Conservation (phyloP, 1,140 invertebrate genomes). For the Brachionus sp. region DNA sequence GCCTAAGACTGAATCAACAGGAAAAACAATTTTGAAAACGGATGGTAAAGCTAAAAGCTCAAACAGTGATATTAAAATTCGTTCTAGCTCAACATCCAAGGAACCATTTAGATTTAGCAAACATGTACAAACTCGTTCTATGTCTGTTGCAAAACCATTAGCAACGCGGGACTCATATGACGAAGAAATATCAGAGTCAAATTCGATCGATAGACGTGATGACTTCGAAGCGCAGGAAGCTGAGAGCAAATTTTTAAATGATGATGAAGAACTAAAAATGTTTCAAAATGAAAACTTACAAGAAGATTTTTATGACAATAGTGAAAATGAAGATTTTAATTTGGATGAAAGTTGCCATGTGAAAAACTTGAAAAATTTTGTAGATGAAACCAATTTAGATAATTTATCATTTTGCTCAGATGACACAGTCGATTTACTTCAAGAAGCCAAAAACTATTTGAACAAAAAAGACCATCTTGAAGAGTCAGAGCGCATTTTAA, state of each 20-base stretch:
- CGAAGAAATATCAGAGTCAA: not conserved
- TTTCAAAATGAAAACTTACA: not conserved
- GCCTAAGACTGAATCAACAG: not conserved
- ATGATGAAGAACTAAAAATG: not conserved
- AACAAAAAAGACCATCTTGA: not conserved
- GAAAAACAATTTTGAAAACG: not conserved
- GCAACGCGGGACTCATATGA: not conserved
- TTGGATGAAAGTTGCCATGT: not conserved
- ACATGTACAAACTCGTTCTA: conserved; percentile 1
- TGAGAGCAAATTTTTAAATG: not conserved
- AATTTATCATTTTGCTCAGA: conserved; percentile 26
- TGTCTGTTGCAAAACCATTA: conserved; percentile 11
- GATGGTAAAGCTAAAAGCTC: not conserved
- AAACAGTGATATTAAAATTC: not conserved
- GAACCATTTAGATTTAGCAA: conserved; percentile 33
- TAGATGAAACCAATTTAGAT: conserved; percentile 11
- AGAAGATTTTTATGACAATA: not conserved
- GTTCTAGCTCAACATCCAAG: conserved; percentile 6
- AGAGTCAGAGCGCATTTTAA: not conserved
- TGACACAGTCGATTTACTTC: not conserved
- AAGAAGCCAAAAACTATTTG: conserved; percentile 16
- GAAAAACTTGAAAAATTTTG: not conserved
- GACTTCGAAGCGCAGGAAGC: not conserved
- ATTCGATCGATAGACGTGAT: not conserved
- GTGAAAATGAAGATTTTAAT: not conserved